These are phyloP conservation scores for Didymodactylos carnosus DNA, from an alignment of 2,888 invertebrate genomes.

Conservation along the genomic window DNA sequence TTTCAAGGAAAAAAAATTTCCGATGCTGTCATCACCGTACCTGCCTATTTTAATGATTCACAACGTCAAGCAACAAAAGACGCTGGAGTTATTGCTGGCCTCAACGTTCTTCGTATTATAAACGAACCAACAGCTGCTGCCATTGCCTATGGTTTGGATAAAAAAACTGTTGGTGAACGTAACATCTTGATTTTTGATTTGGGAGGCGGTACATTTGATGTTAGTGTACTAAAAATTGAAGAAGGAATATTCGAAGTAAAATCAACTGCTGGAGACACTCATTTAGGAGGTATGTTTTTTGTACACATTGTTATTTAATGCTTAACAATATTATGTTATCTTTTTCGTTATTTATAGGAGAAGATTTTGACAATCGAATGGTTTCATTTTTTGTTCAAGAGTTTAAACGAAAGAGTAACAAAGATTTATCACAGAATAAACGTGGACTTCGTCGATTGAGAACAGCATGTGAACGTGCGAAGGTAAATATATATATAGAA, in stretches of 20 bases:
- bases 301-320: too few species aligned
- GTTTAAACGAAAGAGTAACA: slow-evolving; percentile 35
- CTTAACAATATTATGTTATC: too few species aligned
- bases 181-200: slow-evolving; percentile 46
- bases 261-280: slow-evolving; percentile 87
- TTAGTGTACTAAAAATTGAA: slow-evolving; percentile 78
- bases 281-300: slow-evolving; percentile 66
- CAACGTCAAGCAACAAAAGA: slow-evolving; percentile 52
- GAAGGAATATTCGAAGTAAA: slow-evolving; percentile 82
- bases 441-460: slow-evolving; percentile 69
- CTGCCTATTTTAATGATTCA: slow-evolving; percentile 35
- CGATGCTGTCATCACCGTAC: slow-evolving; percentile 34
- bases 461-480: slow-evolving; percentile 59
- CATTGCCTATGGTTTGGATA: slow-evolving; percentile 41
- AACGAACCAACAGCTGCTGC: slow-evolving; percentile 53
- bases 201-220: slow-evolving; percentile 79
- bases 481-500: slow-evolving; percentile 19
- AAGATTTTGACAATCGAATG: slow-evolving; percentile 44
- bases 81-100: slow-evolving; percentile 57
- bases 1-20: slow-evolving; percentile 29
- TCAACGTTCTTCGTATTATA: slow-evolving; percentile 62
- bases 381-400: slow-evolving; percentile 32
- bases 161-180: slow-evolving; percentile 37
- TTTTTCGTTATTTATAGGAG: too few species aligned
- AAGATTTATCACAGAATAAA: slow-evolving; percentile 47